A percentile compares a stretch with the other conserved stretches of the same genome.
Conservation (phyloP, 2,888 invertebrate species). For the Eupeodes latifasciatus region DNA sequence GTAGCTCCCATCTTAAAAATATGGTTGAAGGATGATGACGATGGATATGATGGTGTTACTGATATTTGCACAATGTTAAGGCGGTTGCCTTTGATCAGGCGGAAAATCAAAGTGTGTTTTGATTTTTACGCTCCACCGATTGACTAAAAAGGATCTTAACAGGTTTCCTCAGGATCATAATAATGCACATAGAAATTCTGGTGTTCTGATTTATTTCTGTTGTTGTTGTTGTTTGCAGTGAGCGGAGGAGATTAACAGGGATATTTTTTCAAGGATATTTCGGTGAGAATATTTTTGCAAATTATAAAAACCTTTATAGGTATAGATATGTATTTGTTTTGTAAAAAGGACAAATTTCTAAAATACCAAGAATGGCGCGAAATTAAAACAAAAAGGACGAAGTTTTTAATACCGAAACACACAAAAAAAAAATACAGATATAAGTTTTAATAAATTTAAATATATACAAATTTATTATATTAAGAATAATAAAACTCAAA, state of each 20-base stretch:
- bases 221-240: background rate
- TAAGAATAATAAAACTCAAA: conserved; percentile 60
- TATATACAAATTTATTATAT: conserved; percentile 24
- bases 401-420: conserved; percentile 8
- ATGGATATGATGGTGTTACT: conserved; percentile 32
- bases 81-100: conserved; percentile 73
- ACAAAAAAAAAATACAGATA: background rate
- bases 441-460: background rate
- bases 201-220: background rate
- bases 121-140: conserved; percentile 71
- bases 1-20: conserved; percentile 25
- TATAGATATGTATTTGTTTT: background rate
- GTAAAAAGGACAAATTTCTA: background rate
- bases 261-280: conserved; percentile 39
- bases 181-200: background rate
- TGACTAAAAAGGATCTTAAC: conserved; percentile 66
- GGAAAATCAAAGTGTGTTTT: conserved; percentile 76
- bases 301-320: conserved; percentile 21
- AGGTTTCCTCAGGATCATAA: conserved; percentile 51
- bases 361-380: conserved; percentile 60
- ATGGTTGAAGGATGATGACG: background rate
- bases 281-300: conserved; percentile 40
- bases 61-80: conserved; percentile 66
- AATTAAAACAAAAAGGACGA: conserved; percentile 30
- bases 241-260: conserved; percentile 32